phyloP scores from a whole-genome alignment of 2,797 vertebrate species.

The Champsocephalus esox region DNA sequence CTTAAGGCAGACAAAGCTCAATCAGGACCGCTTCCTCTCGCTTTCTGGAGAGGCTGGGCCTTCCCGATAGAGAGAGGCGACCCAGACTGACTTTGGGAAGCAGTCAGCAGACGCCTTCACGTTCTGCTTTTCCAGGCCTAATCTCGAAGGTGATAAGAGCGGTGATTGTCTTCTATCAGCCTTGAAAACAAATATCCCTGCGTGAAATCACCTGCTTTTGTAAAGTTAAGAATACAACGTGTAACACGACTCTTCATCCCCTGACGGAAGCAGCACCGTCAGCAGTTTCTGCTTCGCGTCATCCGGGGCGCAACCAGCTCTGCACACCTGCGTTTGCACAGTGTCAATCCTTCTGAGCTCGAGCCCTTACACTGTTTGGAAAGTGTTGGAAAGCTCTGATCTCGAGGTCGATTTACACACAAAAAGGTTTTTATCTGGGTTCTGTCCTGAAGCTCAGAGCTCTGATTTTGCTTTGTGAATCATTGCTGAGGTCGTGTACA shows the following conservation, averaged over 20 bases:
- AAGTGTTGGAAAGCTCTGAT: neutral
- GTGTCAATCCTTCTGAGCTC: constrained; percentile 19
- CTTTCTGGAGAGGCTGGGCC: constrained; percentile 56
- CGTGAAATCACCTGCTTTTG: neutral
- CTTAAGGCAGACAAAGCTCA: constrained; percentile 76
- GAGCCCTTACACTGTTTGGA: neutral
- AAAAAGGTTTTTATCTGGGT: neutral
- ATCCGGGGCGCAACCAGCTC: constrained; percentile 23
- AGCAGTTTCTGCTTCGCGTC: constrained; percentile 28
- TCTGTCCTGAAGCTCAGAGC: neutral
- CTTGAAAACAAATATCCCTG: neutral
- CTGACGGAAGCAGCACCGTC: neutral
- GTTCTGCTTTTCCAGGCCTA: neutral
- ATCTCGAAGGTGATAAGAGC: neutral
- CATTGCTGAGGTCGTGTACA: neutral
- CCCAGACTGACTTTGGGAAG: constrained; percentile 34
- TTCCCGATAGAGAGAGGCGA: constrained; percentile 46
- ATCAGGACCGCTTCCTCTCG: constrained; percentile 80
- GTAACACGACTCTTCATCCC: neutral
- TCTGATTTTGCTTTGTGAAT: neutral
- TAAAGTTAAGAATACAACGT: neutral
- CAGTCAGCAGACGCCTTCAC: neutral
- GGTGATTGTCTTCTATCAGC: neutral
- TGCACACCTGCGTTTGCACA: constrained; percentile 50
- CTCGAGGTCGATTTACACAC: neutral